These are phyloP conservation scores for Xestia ashworthii DNA, from an alignment of 2,888 invertebrate genomes.

Conservation along the genomic window DNA sequence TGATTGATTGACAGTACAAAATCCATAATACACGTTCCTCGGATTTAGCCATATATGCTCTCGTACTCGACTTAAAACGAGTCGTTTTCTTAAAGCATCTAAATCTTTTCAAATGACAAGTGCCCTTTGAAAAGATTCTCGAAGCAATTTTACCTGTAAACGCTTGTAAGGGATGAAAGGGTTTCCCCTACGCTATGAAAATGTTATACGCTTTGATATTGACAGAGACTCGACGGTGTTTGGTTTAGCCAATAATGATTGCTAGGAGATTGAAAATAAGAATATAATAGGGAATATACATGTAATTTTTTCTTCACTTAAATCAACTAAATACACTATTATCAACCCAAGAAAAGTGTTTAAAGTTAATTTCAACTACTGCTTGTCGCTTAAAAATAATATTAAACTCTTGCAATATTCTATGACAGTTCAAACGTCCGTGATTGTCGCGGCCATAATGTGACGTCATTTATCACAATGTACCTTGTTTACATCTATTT, in stretches of 20 bases:
- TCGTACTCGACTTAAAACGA: constrained; percentile 10
- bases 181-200: constrained; percentile 31
- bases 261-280: not conserved
- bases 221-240: constrained; percentile 16
- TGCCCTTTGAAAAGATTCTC: constrained; percentile 41
- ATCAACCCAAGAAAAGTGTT: too few relatives aligned
- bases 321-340: too few relatives aligned
- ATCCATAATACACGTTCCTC: not conserved
- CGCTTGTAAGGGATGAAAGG: constrained; percentile 42
- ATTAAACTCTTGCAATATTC: too few relatives aligned
- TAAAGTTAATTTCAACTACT: too few relatives aligned
- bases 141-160: constrained; percentile 56
- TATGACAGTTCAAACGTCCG: too few relatives aligned
- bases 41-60: not conserved
- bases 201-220: constrained; percentile 43
- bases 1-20: too few relatives aligned
- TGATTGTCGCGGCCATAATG: too few relatives aligned
- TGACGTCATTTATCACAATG: too few relatives aligned
- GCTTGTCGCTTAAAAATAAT: too few relatives aligned
- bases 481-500: too few relatives aligned
- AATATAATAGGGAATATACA: too few relatives aligned
- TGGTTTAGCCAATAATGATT: constrained; percentile 13
- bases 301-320: too few relatives aligned
- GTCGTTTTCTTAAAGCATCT: constrained; percentile 21
- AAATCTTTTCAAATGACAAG: constrained; percentile 49